Conservation (phyloP, 1,140 invertebrate species). For the Pseudomyrmex dendroicus region DNA sequence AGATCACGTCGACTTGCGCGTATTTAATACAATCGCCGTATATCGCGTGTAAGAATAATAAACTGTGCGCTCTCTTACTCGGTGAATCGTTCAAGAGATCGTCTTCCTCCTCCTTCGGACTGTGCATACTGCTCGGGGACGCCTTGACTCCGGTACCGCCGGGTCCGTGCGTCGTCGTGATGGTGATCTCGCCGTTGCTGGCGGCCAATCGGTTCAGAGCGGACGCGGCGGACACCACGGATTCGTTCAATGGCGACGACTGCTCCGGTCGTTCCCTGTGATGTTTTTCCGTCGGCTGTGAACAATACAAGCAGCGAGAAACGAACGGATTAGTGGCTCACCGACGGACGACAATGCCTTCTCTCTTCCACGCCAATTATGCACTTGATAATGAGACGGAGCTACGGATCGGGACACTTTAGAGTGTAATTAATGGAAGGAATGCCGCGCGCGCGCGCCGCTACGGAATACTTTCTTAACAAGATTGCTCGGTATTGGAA, state of each 20-base stretch:
- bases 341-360: conserved; percentile 54
- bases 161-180: conserved; percentile 90
- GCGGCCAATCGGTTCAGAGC: conserved; percentile 89
- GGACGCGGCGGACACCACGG: conserved; percentile 82
- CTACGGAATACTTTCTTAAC: conserved; percentile 77
- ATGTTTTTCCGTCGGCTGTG: conserved; percentile 82
- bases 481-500: conserved; percentile 72
- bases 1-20: conserved; percentile 24
- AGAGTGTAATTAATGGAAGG: conserved; percentile 76
- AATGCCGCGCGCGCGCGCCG: conserved; percentile 48
- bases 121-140: conserved; percentile 81
- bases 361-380: conserved; percentile 74
- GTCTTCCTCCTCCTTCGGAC: conserved; percentile 84
- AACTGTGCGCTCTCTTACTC: conserved; percentile 86
- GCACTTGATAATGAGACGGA: conserved; percentile 73
- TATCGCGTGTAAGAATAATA: background rate
- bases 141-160: conserved; percentile 80
- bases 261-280: conserved; percentile 83
- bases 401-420: conserved; percentile 68
- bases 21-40: conserved; percentile 11
- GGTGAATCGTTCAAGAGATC: conserved; percentile 93
- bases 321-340: conserved; percentile 64
- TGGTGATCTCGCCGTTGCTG: conserved; percentile 91
- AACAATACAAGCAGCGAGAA: conserved; percentile 42
- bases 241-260: conserved; percentile 83